phyloP scores from a whole-genome alignment of 2,797 vertebrate species.

The Gymnothorax javanicus region DNA sequence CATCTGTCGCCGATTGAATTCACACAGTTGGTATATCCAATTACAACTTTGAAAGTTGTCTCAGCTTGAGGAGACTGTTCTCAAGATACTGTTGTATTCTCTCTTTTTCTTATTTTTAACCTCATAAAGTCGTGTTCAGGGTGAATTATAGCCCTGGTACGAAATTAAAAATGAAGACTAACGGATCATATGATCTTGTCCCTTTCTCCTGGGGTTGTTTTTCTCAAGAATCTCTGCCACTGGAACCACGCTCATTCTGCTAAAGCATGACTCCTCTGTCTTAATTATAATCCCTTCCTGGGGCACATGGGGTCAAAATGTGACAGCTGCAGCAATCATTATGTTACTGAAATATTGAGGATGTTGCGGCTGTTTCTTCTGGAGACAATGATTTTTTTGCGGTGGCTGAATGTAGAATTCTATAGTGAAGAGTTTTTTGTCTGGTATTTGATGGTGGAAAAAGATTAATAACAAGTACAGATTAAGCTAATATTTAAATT shows the following conservation, averaged over 20 bases:
- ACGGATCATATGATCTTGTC: not conserved
- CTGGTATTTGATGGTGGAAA: not conserved
- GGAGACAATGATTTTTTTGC: not conserved
- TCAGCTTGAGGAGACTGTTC: not conserved
- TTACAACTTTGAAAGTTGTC: not conserved
- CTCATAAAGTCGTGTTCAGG: not conserved
- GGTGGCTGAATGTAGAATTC: not conserved
- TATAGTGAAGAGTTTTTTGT: not conserved
- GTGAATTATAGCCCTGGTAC: not conserved
- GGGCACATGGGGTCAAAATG: not conserved
- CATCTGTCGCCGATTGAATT: conserved; percentile 15
- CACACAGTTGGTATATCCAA: not conserved
- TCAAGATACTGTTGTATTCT: not conserved
- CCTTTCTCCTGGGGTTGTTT: not conserved
- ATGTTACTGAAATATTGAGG: conserved; percentile 24
- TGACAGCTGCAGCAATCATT: conserved; percentile 25
- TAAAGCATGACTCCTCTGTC: conserved; percentile 13
- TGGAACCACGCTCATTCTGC: not conserved
- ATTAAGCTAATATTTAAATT: not conserved
- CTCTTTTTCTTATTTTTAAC: not conserved
- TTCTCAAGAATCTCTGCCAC: conserved; percentile 13
- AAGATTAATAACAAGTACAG: not conserved
- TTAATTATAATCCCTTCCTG: conserved; percentile 18
- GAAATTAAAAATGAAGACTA: not conserved
- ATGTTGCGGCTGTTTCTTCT: not conserved